Base-by-base conservation (phyloP, 2,113 vertebrate genomes). In the Oostethus manadensis region DNA sequence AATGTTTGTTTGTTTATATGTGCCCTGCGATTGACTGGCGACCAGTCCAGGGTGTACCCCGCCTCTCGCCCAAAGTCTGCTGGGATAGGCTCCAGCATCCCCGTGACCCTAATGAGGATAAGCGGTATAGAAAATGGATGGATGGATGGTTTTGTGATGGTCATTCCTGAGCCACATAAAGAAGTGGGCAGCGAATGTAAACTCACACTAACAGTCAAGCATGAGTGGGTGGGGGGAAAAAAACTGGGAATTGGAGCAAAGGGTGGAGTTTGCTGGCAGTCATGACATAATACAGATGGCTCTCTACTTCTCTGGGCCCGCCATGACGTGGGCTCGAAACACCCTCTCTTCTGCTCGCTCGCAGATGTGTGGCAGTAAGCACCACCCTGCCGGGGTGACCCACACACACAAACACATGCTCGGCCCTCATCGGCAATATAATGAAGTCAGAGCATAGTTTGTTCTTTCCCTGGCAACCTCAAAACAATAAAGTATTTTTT, bases 201-300 rank as follows among this genome's bases (percentile, higher is more conserved):
- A 21, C 45, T 51, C 22, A 54, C 22, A 46, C 8, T 8, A 63
- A 56, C 44, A 60, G 26, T 43, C 47, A 64, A 21, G 23, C 21
- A 56, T 43, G 51, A 59, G 38, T 56, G 68, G 67, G 71, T 50
- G 68, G 65, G 1, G n/a, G 4, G 38, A 43, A 51, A 48, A 65
- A 44, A 35, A 44, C 1, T 26, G 20, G 61, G 64, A 76, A 61
- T 8, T 40, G 42, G 61, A 62, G 62, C 11, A 40, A 51, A 78
- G 86, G 86, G 84, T 84, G 84, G 81, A 71, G 83, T 83, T 43
- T 58, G 51, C 46, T 18, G 15, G 43, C 64, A 79, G 53, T 51
- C 72, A 76, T 83, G 83, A 85, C 77, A 84, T 85, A 83, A 85
- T 73, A 62, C 75, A 80, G 58, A 75, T 70, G 72, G 51, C 68